phyloP scores from a whole-genome alignment of 2,888 invertebrate genomes.

The Monopis laevigella region DNA sequence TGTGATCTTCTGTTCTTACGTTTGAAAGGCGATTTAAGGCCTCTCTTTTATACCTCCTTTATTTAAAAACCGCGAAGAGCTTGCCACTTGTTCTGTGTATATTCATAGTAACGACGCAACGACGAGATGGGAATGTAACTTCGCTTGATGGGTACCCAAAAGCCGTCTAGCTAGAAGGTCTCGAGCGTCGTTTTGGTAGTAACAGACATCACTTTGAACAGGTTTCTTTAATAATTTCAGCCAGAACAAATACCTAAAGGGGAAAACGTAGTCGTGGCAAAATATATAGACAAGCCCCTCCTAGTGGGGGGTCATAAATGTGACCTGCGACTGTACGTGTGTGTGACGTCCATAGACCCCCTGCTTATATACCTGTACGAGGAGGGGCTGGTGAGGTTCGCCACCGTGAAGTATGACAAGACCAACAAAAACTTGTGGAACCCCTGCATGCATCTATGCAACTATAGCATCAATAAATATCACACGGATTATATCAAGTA shows the following conservation, averaged over 20 bases:
- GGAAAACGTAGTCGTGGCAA: slow-evolving; percentile 90
- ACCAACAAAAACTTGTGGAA: slow-evolving; percentile 94
- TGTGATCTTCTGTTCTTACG: no score
- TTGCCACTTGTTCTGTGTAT: no score
- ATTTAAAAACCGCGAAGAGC: no score
- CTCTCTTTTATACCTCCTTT: no score
- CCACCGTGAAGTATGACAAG: slow-evolving; percentile 93
- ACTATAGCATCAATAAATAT: slow-evolving; percentile 98
- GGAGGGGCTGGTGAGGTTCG: slow-evolving; percentile 94
- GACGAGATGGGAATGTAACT: no score
- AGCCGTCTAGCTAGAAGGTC: no score
- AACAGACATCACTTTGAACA: no score
- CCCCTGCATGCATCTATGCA: slow-evolving; percentile 97
- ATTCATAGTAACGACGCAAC: no score
- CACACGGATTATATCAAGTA: slow-evolving; percentile 95
- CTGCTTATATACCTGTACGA: slow-evolving; percentile 94
- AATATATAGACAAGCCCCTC: slow-evolving; percentile 87
- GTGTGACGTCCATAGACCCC: slow-evolving; percentile 95
- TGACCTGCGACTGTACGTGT: slow-evolving; percentile 93
- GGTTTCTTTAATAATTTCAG: no score
- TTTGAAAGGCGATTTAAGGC: no score
- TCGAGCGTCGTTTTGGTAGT: no score
- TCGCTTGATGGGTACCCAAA: no score
- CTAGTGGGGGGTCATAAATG: slow-evolving; percentile 95
- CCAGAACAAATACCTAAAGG: slow-evolving; percentile 91